Conservation (phyloP, 2,113 vertebrate species). For the Chinchilla lanigera region DNA sequence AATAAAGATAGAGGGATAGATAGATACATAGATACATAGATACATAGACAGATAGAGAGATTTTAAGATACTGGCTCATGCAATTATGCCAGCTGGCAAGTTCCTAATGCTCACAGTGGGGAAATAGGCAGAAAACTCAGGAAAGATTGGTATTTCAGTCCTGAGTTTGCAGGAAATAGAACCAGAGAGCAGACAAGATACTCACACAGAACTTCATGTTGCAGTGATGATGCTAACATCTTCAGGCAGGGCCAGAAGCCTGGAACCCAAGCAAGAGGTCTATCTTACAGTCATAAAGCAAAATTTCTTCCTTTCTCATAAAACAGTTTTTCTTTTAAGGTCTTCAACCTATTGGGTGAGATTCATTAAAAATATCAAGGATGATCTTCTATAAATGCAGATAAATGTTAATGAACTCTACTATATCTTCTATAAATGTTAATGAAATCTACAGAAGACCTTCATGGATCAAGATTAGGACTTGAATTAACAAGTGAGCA, state of each 20-base stretch:
- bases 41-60: neutral
- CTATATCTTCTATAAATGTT: slow-evolving; percentile 9
- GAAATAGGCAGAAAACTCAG: neutral
- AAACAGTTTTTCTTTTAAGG: neutral
- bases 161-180: neutral
- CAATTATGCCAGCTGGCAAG: neutral
- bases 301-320: neutral
- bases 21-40: neutral
- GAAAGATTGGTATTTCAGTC: neutral
- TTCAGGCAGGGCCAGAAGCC: neutral
- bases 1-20: neutral
- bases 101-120: neutral
- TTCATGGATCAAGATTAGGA: neutral
- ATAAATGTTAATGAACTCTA: no score
- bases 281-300: neutral
- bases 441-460: neutral
- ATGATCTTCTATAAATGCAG: neutral
- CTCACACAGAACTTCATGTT: neutral
- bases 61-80: neutral
- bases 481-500: neutral
- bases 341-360: neutral
- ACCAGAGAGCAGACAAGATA: neutral
- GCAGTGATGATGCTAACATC: neutral
- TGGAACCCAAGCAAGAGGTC: neutral
- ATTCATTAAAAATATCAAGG: neutral